Conservation (phyloP, 2,888 invertebrate genomes). For the Parnassius smintheus region DNA sequence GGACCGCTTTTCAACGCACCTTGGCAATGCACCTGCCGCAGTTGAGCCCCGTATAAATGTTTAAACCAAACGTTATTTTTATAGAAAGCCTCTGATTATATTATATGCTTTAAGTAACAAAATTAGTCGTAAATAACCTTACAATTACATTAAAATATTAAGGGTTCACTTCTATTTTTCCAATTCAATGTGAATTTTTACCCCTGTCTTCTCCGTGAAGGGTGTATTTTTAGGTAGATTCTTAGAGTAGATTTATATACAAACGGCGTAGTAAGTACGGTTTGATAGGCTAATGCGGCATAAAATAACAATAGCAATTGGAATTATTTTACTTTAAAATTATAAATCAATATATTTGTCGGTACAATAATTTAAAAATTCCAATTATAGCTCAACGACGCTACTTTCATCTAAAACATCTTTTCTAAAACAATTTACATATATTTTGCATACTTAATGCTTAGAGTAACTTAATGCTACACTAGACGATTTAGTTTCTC, state of each 20-base stretch:
- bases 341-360: too few relatives aligned
- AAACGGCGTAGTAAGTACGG: background rate
- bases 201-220: background rate
- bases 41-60: background rate
- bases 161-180: background rate
- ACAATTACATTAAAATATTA: background rate
- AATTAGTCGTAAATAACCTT: too few relatives aligned
- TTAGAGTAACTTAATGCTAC: too few relatives aligned
- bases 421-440: too few relatives aligned
- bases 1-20: conserved; percentile 42
- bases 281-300: background rate
- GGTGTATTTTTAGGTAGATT: conserved; percentile 18
- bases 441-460: too few relatives aligned
- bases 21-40: conserved; percentile 59
- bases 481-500: too few relatives aligned
- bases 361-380: too few relatives aligned
- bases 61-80: background rate
- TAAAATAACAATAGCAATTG: background rate
- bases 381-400: too few relatives aligned
- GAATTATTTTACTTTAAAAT: background rate
- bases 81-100: background rate
- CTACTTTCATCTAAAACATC: too few relatives aligned
- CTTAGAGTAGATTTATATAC: too few relatives aligned
- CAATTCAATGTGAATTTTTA: conserved; percentile 2
- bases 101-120: background rate